These are phyloP conservation scores for Rhyacophila evoluta DNA, from an alignment of 2,888 invertebrate genomes.

Conservation along the genomic window DNA sequence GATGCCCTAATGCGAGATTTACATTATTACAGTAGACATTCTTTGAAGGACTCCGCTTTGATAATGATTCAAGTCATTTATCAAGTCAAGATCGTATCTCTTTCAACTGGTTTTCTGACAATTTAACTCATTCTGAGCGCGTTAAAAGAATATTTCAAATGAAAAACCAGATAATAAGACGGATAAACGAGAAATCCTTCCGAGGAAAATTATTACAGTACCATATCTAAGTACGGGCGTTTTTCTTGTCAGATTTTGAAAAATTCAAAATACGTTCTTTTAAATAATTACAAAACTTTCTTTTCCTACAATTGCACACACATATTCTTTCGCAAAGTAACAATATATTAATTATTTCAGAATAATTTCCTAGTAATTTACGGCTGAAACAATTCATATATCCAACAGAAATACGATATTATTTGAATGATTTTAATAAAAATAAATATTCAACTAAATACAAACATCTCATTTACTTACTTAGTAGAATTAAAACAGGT, in stretches of 20 bases:
- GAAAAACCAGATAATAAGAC: slow-evolving; percentile 53
- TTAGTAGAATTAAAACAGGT: too few relatives aligned
- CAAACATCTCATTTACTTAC: too few relatives aligned
- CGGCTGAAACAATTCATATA: too few relatives aligned
- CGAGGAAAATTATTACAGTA: slow-evolving; percentile 12
- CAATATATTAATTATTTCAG: too few relatives aligned
- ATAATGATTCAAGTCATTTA: slow-evolving; percentile 52
- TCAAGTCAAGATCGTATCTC: slow-evolving; percentile 51
- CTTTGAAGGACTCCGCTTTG: slow-evolving; percentile 7
- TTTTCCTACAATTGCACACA: too few relatives aligned
- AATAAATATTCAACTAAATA: too few relatives aligned
- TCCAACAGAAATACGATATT: too few relatives aligned
- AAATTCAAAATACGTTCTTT: too few relatives aligned
- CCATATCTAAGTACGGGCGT: not conserved
- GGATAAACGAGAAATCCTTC: slow-evolving; percentile 42
- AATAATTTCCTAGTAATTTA: too few relatives aligned
- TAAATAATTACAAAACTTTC: too few relatives aligned
- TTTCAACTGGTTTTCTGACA: slow-evolving; percentile 52
- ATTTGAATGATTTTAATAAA: too few relatives aligned
- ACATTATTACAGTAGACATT: slow-evolving; percentile 28
- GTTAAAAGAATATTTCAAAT: slow-evolving; percentile 54
- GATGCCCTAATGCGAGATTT: not conserved
- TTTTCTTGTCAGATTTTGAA: not conserved
- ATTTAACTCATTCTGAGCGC: slow-evolving; percentile 54
- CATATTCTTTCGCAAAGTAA: too few relatives aligned